These are phyloP conservation scores for Labroides dimidiatus DNA, from an alignment of 2,797 vertebrate genomes.

Conservation along the genomic window DNA sequence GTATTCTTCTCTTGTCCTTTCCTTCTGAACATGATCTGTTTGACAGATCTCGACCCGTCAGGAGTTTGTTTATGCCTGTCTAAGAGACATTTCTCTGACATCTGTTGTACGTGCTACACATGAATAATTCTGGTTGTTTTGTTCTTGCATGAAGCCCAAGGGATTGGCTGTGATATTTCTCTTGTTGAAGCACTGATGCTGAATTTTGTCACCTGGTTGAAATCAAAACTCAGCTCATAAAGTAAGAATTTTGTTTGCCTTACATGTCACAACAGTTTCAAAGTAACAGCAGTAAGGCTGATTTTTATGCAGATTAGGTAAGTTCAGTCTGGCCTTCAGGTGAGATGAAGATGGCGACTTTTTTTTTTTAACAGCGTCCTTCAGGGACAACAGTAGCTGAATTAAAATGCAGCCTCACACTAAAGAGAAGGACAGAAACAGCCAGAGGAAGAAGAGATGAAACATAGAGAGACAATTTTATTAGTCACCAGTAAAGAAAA, in stretches of 20 bases:
- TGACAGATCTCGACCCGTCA: neutral
- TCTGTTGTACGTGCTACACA: neutral
- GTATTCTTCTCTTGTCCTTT: neutral
- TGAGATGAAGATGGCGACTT: conserved; percentile 7
- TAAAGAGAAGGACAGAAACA: neutral
- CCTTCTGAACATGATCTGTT: neutral
- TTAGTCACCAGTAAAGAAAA: too few species aligned
- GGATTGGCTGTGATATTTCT: neutral
- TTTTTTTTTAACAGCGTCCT: conserved; percentile 16
- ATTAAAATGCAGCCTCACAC: conserved; percentile 14
- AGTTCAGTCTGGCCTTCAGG: neutral
- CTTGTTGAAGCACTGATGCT: neutral
- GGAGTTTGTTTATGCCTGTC: neutral
- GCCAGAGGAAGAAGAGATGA: neutral
- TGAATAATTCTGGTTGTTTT: neutral
- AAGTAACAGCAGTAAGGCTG: neutral
- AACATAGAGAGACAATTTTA: neutral
- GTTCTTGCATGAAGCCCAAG: neutral
- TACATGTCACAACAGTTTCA: neutral
- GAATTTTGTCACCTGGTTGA: neutral
- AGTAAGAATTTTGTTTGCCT: neutral
- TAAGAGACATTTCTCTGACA: neutral
- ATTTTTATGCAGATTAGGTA: neutral
- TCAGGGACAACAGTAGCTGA: neutral
- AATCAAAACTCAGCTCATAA: neutral